These are phyloP conservation scores for Euwallacea fornicatus DNA, from an alignment of 1,140 invertebrate genomes.

Conservation along the genomic window DNA sequence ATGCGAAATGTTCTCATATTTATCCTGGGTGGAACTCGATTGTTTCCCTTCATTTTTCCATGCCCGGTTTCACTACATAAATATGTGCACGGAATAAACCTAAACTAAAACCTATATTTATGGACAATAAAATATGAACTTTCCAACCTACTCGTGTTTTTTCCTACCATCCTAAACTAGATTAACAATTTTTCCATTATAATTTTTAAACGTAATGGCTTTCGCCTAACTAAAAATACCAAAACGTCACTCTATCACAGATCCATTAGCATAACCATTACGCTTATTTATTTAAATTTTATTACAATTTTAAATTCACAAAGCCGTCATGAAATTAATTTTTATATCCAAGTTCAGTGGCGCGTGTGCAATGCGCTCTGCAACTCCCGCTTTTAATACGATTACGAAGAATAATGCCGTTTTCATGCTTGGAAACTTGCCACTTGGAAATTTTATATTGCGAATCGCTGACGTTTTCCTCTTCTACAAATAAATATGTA, in stretches of 20 bases:
- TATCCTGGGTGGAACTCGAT: too few species aligned
- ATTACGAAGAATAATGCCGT: conserved; percentile 6
- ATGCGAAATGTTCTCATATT: too few species aligned
- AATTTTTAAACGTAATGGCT: too few species aligned
- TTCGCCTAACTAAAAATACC: neutral
- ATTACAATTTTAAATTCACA: conserved; percentile 8
- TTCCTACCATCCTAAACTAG: too few species aligned
- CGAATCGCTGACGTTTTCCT: neutral
- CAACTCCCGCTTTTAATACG: conserved; percentile 11
- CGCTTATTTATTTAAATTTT: conserved; percentile 16
- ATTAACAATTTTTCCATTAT: too few species aligned
- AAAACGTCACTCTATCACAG: neutral
- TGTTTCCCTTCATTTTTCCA: too few species aligned
- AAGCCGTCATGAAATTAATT: conserved; percentile 8
- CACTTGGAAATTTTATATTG: conserved; percentile 6
- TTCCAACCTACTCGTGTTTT: too few species aligned
- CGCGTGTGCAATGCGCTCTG: conserved; percentile 4
- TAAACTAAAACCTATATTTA: too few species aligned
- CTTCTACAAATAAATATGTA: neutral
- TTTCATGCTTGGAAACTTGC: conserved; percentile 3
- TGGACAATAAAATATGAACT: too few species aligned
- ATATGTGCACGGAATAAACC: too few species aligned
- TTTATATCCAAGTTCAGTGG: conserved; percentile 10
- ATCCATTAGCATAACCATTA: neutral
- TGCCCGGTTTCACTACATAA: too few species aligned